phyloP scores from a whole-genome alignment of 2,888 invertebrate species.

The Erebia aethiops region DNA sequence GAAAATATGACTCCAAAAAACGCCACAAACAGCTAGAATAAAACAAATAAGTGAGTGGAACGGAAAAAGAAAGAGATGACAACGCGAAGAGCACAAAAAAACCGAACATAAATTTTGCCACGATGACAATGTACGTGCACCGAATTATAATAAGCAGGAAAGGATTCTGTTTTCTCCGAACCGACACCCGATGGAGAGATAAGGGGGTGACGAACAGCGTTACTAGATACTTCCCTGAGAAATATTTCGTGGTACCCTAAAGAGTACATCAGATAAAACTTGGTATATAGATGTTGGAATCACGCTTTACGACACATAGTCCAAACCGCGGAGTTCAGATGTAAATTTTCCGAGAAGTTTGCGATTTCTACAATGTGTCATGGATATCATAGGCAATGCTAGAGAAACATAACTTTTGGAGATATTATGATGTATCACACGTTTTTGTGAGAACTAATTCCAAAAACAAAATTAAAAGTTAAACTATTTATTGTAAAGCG shows the following conservation, averaged over 20 bases:
- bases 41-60: slow-evolving; percentile 28
- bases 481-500: too few relatives aligned
- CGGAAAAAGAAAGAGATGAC: slow-evolving; percentile 32
- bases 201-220: slow-evolving; percentile 32
- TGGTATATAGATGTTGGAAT: slow-evolving; percentile 16
- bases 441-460: too few relatives aligned
- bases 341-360: slow-evolving; percentile 16
- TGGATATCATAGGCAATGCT: background rate
- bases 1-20: background rate
- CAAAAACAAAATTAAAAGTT: too few relatives aligned
- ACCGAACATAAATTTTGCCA: slow-evolving; percentile 39
- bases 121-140: slow-evolving; percentile 38
- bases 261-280: slow-evolving; percentile 26
- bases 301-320: slow-evolving; percentile 1
- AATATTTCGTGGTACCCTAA: slow-evolving; percentile 28
- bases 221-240: slow-evolving; percentile 25
- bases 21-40: background rate
- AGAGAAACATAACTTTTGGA: background rate
- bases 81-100: slow-evolving; percentile 30
- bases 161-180: slow-evolving; percentile 34
- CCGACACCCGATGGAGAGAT: slow-evolving; percentile 36
- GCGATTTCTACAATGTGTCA: slow-evolving; percentile 10
- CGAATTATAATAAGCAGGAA: slow-evolving; percentile 30
- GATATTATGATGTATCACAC: too few relatives aligned
- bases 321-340: slow-evolving; percentile 4